These are phyloP conservation scores for Microcebus griseorufus DNA, from an alignment of 2,113 vertebrate species.

Conservation along the genomic window DNA sequence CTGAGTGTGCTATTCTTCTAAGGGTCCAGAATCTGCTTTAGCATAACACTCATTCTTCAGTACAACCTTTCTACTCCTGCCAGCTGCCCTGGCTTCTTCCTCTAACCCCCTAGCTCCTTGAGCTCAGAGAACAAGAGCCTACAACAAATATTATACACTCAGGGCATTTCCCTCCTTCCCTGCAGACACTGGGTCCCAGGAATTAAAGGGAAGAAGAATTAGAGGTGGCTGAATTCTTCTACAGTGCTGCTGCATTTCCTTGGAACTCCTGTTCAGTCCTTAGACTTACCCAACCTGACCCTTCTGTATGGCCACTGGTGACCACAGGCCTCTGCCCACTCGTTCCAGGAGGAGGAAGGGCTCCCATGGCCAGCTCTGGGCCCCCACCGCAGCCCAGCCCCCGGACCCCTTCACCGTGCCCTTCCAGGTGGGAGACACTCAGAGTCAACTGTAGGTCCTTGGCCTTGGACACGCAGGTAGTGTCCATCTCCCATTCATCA, in stretches of 20 bases:
- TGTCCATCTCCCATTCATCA: background rate
- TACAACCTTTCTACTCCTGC: background rate
- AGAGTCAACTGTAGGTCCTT: background rate
- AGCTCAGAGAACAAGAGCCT: background rate
- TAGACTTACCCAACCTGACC: background rate
- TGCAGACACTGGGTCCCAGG: background rate
- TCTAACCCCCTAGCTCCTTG: background rate
- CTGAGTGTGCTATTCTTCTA: background rate
- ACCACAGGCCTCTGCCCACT: background rate
- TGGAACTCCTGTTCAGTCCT: background rate
- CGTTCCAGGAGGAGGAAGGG: accelerated
- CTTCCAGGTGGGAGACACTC: background rate
- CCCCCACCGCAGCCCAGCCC: background rate
- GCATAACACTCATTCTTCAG: background rate
- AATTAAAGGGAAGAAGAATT: background rate
- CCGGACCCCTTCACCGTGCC: background rate
- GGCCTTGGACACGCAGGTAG: background rate
- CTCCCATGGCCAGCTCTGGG: background rate
- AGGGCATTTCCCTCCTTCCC: background rate
- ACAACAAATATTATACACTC: background rate
- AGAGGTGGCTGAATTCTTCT: background rate
- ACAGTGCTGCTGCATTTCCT: background rate
- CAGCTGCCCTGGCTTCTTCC: background rate
- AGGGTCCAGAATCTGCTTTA: no score
- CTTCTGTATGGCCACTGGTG: background rate